Conservation (phyloP, 2,113 vertebrate genomes). For the Calyptommatus sinebrachiatus region DNA sequence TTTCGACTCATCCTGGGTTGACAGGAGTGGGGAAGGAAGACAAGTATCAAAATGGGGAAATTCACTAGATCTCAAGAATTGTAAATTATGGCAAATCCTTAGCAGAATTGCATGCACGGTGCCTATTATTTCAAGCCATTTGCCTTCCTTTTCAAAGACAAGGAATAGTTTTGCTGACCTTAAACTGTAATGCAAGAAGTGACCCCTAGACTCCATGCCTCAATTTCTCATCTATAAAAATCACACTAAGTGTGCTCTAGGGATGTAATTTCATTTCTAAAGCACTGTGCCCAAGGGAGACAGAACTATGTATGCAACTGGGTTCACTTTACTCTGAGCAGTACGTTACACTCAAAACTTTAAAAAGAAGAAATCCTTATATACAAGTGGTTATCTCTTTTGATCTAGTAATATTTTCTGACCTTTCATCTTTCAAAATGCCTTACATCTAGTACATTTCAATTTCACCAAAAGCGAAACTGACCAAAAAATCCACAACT, state of each 20-base stretch:
- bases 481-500: not conserved
- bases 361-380: not conserved
- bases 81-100: not conserved
- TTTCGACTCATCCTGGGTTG: not conserved
- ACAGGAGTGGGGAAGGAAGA: not conserved
- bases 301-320: not conserved
- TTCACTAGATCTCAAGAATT: not conserved
- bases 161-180: not conserved
- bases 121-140: not conserved
- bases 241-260: conserved; percentile 8
- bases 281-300: not conserved
- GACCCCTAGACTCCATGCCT: conserved; percentile 3
- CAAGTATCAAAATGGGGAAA: not conserved
- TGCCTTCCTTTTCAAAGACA: not conserved
- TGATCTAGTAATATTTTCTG: not conserved
- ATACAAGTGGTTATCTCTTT: not conserved
- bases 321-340: not conserved
- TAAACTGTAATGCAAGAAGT: not conserved
- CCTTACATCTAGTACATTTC: not conserved
- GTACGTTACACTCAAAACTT: not conserved
- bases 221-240: conserved; percentile 18
- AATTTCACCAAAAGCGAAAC: conserved; percentile 1
- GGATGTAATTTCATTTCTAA: conserved; percentile 1
- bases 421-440: not conserved
- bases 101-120: not conserved